Evolutionary conservation across 23 tunicate species (phyloP).

Genomic region (Oikopleura dioica): DNA sequence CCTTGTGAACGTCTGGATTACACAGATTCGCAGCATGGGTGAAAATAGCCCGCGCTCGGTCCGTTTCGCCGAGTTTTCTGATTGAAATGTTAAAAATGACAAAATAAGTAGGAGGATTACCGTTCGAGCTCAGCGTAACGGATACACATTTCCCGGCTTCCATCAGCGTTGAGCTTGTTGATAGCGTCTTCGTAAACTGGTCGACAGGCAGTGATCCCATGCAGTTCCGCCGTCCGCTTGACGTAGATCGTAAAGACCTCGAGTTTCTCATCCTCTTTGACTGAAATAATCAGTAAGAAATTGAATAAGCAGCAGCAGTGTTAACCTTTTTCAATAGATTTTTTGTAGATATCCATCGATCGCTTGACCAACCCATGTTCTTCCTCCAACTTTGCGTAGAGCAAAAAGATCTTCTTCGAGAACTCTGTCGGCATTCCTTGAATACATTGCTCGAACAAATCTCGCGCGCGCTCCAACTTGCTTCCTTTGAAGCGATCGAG

Average conservation of each 20-base stretch:
- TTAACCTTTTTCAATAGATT: constrained; percentile 22
- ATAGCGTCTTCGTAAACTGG: constrained; percentile 40
- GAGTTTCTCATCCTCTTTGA: neutral
- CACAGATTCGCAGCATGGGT: constrained; percentile 73
- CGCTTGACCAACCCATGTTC: constrained; percentile 55
- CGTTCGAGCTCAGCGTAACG: too few species aligned
- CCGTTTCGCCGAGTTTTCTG: constrained; percentile 73
- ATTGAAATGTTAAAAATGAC: constrained; percentile 8
- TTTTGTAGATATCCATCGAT: constrained; percentile 72
- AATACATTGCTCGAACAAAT: constrained; percentile 73
- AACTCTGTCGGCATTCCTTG: constrained; percentile 52
- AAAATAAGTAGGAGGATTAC: neutral
- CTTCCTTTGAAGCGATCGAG: constrained; percentile 55
- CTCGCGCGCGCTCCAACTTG: constrained; percentile 78
- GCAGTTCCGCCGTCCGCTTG: constrained; percentile 47
- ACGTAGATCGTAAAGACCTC: constrained; percentile 72
- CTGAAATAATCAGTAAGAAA: too few species aligned
- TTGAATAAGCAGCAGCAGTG: too few species aligned
- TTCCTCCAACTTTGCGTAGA: constrained; percentile 86
- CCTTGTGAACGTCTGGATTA: constrained; percentile 43
- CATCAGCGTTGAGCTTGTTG: neutral
- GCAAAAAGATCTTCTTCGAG: constrained; percentile 53
- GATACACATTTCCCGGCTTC: neutral
- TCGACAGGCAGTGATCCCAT: constrained; percentile 75
- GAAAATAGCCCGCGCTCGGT: constrained; percentile 67